Percentiles rank a stretch among this genome's conserved stretches.
Conservation (phyloP, 2,888 invertebrate genomes). For the Pycnomerus fuliginosus region DNA sequence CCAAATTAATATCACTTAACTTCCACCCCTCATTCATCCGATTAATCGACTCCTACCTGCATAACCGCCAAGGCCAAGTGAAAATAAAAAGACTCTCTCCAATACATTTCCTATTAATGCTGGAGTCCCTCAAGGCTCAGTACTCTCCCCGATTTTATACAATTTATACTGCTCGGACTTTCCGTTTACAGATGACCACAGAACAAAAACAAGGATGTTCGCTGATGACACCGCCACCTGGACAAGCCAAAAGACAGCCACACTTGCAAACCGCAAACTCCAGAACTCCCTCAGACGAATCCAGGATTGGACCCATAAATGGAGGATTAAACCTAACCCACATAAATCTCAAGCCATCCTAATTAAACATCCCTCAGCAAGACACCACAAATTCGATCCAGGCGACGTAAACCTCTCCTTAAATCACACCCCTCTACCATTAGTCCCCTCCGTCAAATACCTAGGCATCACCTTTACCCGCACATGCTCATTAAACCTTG, state of each 20-base stretch:
- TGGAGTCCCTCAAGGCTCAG: conserved; percentile 1
- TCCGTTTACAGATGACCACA: neutral
- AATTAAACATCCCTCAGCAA: neutral
- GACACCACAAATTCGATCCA: neutral
- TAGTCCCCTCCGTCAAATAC: neutral
- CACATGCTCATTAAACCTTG: neutral
- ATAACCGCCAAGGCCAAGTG: neutral
- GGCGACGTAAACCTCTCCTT: neutral
- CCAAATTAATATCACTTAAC: neutral
- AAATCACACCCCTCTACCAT: neutral
- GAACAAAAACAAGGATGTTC: conserved; percentile 1
- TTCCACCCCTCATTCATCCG: neutral
- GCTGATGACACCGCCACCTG: conserved; percentile 5
- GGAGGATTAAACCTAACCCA: conserved; percentile 5
- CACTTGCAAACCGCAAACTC: neutral
- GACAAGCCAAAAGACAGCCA: neutral
- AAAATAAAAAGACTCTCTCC: neutral
- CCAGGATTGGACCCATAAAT: neutral
- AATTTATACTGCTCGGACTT: neutral
- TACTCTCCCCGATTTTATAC: neutral
- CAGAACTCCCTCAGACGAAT: neutral
- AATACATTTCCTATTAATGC: neutral
- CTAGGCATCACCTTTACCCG: conserved; percentile 6
- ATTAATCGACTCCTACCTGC: neutral
- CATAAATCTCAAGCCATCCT: conserved; percentile 2